Evolutionary conservation across 2,113 vertebrate species (phyloP), one percentile per base, ranked within the genome.

Genomic region (Hymenochirus boettgeri): DNA sequence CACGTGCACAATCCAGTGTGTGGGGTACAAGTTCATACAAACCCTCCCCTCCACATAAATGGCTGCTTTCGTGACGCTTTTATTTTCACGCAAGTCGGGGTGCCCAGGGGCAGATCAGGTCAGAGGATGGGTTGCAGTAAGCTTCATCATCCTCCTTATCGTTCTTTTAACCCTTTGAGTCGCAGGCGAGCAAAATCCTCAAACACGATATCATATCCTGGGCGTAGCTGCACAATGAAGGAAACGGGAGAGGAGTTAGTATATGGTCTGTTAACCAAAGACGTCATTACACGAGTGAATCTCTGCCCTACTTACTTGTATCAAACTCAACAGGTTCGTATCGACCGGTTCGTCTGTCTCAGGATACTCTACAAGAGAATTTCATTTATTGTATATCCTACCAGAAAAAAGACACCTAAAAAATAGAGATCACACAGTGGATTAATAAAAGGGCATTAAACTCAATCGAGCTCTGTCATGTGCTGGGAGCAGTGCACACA

Each of bases 251-350:
- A 39, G 1, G 15, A 5, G 21, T 7, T 23, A 2, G 19, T 35
- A 6, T 7, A 22, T 12, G 10, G n/a, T 18, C 3, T 47, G 8
- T 35, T 8, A 3, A 35, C 2, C 1, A 7, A 9, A 4, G 3
- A 13, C 3, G 33, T 3, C 3, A 10, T 3, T 33, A 13, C 22
- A 37, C 17, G 21, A n/a, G 19, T 7, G 22, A 55, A 25, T 13
- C 8, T 52, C 24, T 13, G 3, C 31, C 12, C 21, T 10, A 72
- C 91, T 93, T 79, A 94, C 92, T 92, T 91, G 92, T 90, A 39
- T 95, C 92, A 10, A 94, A 94, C 65, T 93, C 91, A 70, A 95
- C 79, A 95, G 89, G 79, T 95, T 95, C 67, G 93, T 91, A 74
- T 93, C 91, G 31, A 95, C 88, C 13, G 91, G 89, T 1, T 75